Evolutionary conservation across 2,888 invertebrate species (phyloP), one percentile per base, ranked within the genome.

Genomic region (Philereme transversata): DNA sequence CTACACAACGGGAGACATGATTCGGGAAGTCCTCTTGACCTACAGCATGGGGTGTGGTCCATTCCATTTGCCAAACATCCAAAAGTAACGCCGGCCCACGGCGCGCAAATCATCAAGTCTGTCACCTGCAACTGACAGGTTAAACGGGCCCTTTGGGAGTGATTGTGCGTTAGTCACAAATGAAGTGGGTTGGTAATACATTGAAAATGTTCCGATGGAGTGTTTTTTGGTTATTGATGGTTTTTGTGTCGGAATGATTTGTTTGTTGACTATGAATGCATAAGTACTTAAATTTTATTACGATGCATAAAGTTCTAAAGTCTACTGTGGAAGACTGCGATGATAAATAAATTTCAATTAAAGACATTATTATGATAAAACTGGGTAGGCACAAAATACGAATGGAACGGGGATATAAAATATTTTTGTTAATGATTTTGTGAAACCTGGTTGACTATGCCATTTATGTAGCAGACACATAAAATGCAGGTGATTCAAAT

Each of bases 61-160:
- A 95, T 93, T 1, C 96, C 95, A 70, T 97, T 96, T 47, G 96
- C 95, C 61, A 97, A 89, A 75, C 97, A 97, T 7, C 95, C 94
- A 81, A 97, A 97, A 0, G 97, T 96, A 36, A 95, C 95, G 4
- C 95, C 94, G 0, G 97, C 96, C 97, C 97, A 97, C 0, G 97
- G 97, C 0, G 97, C 97, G 84, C 97, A 97, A 46, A 97, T 97
- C 96, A 97, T 97, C 79, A 97, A 92, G 82, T 97, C 97, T 48
- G 97, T 96, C 67, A 96, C 94, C 90, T 95, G 93, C 71, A 94
- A 90, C 91, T 91, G 82, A 77, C 70, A 75, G 77, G 88, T 90
- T 87, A 74, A 82, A 64, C 69, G 63, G 72, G 77, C 61, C 72
- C 78, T 64, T 60, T 72, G 73, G 78, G 83, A 60, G 76, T 86